phyloP scores from a whole-genome alignment of 2,797 vertebrate genomes.

The Cossypha heuglini region DNA sequence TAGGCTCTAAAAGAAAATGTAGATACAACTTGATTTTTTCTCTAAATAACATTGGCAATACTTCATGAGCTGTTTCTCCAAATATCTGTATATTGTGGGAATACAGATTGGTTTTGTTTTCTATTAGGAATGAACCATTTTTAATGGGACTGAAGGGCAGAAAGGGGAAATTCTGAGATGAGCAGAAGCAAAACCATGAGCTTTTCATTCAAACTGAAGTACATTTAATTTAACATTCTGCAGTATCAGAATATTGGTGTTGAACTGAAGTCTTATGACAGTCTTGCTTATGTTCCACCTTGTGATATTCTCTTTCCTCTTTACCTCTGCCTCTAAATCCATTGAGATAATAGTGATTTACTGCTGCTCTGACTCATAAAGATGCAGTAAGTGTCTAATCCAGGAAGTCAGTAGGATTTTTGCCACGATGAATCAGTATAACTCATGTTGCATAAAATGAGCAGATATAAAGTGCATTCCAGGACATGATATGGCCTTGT shows the following conservation, averaged over 20 bases:
- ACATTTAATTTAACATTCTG: neutral
- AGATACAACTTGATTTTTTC: neutral
- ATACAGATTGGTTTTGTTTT: neutral
- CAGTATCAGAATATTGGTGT: neutral
- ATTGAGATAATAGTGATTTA: neutral
- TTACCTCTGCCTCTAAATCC: neutral
- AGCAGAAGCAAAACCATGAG: neutral
- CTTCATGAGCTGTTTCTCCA: neutral
- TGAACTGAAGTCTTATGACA: neutral
- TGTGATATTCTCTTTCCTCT: neutral
- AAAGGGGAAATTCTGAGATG: neutral
- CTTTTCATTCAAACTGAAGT: neutral
- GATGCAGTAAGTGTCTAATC: neutral
- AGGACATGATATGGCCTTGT: neutral
- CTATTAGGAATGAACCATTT: neutral
- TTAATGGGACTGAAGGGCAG: neutral
- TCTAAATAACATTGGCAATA: neutral
- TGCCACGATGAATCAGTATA: constrained; percentile 5
- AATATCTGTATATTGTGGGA: neutral
- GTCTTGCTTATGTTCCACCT: neutral
- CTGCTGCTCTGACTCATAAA: neutral
- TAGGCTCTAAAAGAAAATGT: neutral
- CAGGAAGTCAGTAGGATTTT: constrained; percentile 22
- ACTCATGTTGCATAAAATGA: neutral
- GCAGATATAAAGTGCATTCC: neutral